Conservation (phyloP, 2,113 vertebrate genomes). For the Crypturellus undulatus region DNA sequence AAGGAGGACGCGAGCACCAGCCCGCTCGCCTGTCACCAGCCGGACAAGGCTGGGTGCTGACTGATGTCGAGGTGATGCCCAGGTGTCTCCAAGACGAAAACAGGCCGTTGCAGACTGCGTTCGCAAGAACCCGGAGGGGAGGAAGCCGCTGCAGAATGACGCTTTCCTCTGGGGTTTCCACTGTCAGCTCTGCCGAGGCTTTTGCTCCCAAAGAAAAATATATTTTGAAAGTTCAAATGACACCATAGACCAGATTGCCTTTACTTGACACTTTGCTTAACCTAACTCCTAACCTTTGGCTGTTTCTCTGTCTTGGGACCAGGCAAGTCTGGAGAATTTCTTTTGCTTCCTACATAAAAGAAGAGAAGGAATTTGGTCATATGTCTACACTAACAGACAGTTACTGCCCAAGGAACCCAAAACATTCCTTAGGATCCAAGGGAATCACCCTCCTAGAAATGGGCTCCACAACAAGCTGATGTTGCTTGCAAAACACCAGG, state of each 20-base stretch:
- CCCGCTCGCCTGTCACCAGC: background rate
- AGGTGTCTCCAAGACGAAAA: background rate
- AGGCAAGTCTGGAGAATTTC: background rate
- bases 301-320: background rate
- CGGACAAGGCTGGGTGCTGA: background rate
- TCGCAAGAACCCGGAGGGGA: background rate
- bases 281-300: background rate
- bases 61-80: background rate
- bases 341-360: background rate
- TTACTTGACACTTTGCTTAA: background rate
- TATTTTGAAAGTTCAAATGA: background rate
- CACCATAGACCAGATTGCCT: background rate
- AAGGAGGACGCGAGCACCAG: background rate
- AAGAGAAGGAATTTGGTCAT: background rate
- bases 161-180: background rate
- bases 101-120: background rate
- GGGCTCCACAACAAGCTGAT: background rate
- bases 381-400: background rate
- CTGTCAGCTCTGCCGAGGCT: background rate
- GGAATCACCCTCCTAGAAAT: background rate
- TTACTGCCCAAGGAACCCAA: background rate
- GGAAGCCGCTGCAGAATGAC: background rate
- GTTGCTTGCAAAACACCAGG: background rate
- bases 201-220: background rate
- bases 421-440: background rate